Evolutionary conservation across 2,113 vertebrate genomes (phyloP).

Genomic region (Fulmarus glacialis): DNA sequence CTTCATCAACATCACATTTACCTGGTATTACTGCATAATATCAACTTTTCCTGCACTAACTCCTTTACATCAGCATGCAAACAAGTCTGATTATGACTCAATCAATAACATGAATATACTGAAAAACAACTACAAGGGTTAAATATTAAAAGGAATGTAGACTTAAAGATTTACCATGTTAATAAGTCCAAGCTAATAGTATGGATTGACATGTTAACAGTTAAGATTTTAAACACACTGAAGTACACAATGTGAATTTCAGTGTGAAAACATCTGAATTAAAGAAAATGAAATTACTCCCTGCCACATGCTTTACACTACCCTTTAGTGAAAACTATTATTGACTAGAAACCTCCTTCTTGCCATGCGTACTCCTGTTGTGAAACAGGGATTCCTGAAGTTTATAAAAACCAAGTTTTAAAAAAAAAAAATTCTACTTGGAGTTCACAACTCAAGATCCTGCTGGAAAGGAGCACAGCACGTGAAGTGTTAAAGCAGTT

Average conservation of each 20-base stretch:
- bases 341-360: background rate
- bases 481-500: background rate
- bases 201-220: background rate
- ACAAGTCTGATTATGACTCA: slow-evolving; percentile 64
- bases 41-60: slow-evolving; percentile 48
- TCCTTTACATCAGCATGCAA: slow-evolving; percentile 75
- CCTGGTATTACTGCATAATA: slow-evolving; percentile 55
- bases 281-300: slow-evolving; percentile 13
- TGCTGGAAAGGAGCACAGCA: background rate
- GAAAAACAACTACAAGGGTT: slow-evolving; percentile 70
- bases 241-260: background rate
- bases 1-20: slow-evolving; percentile 67
- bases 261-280: background rate
- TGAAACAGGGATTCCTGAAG: slow-evolving; percentile 50
- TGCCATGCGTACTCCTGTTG: background rate
- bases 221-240: background rate
- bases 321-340: background rate
- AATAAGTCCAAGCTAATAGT: slow-evolving; percentile 54
- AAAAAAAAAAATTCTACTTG: background rate
- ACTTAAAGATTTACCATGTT: slow-evolving; percentile 37
- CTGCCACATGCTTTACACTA: background rate
- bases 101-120: slow-evolving; percentile 58
- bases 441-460: background rate
- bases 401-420: background rate
- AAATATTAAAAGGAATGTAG: slow-evolving; percentile 64